phyloP scores from a whole-genome alignment of 2,797 vertebrate species.

The Crypturellus tataupa region DNA sequence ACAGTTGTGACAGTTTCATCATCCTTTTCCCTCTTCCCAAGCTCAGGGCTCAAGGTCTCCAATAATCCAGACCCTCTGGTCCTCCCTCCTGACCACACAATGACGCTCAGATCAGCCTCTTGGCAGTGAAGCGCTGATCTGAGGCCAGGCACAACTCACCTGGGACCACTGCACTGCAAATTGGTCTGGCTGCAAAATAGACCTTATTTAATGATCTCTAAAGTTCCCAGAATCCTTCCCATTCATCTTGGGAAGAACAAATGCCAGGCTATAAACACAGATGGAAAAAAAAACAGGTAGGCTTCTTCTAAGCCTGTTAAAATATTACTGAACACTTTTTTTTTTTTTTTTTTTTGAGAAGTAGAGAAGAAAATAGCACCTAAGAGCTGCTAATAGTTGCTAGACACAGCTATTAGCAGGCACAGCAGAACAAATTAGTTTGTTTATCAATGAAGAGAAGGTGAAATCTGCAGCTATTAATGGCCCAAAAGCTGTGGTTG shows the following conservation, averaged over 20 bases:
- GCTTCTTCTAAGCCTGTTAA: conserved; percentile 23
- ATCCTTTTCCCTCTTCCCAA: neutral
- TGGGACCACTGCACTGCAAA: neutral
- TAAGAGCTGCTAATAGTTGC: conserved; percentile 61
- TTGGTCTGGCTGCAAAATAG: neutral
- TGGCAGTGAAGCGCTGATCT: neutral
- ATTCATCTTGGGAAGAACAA: neutral
- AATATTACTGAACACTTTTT: conserved; percentile 29
- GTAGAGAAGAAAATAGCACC: conserved; percentile 59
- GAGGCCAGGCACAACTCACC: neutral
- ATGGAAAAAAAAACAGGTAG: conserved; percentile 5
- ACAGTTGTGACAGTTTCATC: neutral
- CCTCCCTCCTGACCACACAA: neutral
- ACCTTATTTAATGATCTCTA: neutral
- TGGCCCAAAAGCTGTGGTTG: conserved; percentile 56
- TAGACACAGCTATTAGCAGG: conserved; percentile 65
- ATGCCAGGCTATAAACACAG: conserved; percentile 36
- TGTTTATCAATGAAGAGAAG: conserved; percentile 65
- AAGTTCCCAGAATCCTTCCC: neutral
- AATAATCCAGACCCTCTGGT: neutral
- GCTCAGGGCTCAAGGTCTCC: neutral
- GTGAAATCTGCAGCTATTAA: conserved; percentile 68
- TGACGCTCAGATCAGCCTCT: rapidly evolving
- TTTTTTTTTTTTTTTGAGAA: conserved; percentile 60
- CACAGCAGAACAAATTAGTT: conserved; percentile 56